A percentile compares a stretch with the other conserved stretches of the same genome.
These are phyloP conservation scores for Nyctereutes procyonoides DNA, from an alignment of 2,113 vertebrate genomes.

Conservation along the genomic window DNA sequence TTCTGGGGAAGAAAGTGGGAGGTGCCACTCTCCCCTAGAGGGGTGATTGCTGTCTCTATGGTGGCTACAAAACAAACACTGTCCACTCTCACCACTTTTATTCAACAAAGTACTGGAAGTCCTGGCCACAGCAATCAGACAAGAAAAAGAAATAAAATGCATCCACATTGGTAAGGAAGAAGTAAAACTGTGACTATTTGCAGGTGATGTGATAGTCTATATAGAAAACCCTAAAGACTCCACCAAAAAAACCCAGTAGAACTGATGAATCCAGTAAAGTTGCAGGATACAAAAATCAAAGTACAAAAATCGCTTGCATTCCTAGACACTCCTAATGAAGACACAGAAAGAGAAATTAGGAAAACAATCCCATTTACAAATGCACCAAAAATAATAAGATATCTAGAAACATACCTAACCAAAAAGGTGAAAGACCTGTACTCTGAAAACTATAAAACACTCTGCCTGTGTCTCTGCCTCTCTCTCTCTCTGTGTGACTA, in stretches of 20 bases:
- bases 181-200: not conserved
- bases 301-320: not conserved
- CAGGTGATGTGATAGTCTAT: not conserved
- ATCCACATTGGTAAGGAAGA: not conserved
- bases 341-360: not conserved
- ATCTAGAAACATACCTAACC: not conserved
- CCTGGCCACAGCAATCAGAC: not conserved
- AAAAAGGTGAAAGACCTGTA: not conserved
- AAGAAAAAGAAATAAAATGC: not conserved
- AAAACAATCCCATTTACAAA: not conserved
- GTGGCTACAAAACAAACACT: not conserved
- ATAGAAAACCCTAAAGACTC: not conserved
- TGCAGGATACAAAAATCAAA: not conserved
- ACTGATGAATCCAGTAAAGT: not conserved
- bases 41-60: not conserved
- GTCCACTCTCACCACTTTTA: not conserved
- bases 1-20: not conserved
- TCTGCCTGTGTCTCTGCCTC: no score
- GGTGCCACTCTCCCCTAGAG: not conserved
- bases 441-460: not conserved
- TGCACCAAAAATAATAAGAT: not conserved
- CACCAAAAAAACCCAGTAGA: not conserved
- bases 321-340: not conserved
- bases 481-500: no score
- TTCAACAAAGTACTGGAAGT: not conserved